Evolutionary conservation across 2,888 invertebrate genomes (phyloP), one percentile per base, ranked within the genome.

Genomic region (Saturnia japonica): DNA sequence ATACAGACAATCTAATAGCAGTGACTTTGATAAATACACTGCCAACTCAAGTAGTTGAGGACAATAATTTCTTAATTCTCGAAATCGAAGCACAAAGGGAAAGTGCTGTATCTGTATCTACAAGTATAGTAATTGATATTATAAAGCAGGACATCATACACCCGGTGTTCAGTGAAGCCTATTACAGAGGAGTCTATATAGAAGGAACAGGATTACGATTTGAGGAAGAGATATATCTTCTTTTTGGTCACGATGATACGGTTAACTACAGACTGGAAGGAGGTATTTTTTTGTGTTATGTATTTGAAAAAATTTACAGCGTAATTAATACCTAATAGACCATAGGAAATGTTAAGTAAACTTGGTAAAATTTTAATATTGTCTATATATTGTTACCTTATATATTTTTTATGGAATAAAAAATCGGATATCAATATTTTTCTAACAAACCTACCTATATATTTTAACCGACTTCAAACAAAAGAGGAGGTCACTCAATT

Each of bases 51-150:
- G 73, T 83, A 14, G 66, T 83, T 40, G 74, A 78, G 69, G 75
- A 76, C 60, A 77, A 80, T 34, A 76, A 80, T 54, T 86, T 86
- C 72, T 78, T 92, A 74, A 74, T 87, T n/a, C 75, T 92, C 42
- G 85, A 88, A 73, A 71, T 92, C 25, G 82, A 85, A 78, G 91
- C 91, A 54, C 77, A 75, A 25, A 82, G 87, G 74, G 78, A 80
- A 51, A 80, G 84, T 72, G 88, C 90, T 0, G 77, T 88, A n/a
- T 72, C 89, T 19, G 84, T 74, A 42, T 77, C 78, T 68, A 75
- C 88, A 1, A 83, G 79, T 54, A 70, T 89, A 40, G 72, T 91
- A 43, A 79, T 91, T 51, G 81, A 85, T 67, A 73, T 89, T 60
- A 72, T 85, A 45, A 77, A 73, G 70, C 77, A 80, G 70, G 77